These are phyloP conservation scores for Zaprionus ghesquierei DNA, from an alignment of 1,140 invertebrate species.

Conservation along the genomic window DNA sequence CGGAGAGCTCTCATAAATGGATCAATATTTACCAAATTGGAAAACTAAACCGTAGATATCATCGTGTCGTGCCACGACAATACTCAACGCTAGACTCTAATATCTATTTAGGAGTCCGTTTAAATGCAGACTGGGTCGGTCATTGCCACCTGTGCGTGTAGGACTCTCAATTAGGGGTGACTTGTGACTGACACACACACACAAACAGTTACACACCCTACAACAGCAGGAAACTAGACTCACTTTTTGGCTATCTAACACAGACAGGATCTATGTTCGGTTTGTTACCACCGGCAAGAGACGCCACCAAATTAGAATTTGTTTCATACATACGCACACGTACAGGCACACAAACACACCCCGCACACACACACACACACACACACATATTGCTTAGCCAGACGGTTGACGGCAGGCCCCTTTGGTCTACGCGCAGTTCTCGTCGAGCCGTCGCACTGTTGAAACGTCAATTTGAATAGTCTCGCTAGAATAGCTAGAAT, in stretches of 20 bases:
- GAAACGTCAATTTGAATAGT: conserved; percentile 55
- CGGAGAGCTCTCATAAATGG: neutral
- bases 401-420: conserved; percentile 16
- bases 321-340: conserved; percentile 5
- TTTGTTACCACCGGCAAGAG: conserved; percentile 58
- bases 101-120: conserved; percentile 18
- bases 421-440: conserved; percentile 59
- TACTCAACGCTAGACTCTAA: neutral
- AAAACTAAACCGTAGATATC: neutral
- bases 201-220: conserved; percentile 6
- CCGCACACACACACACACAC: conserved; percentile 8
- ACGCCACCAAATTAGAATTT: conserved; percentile 70
- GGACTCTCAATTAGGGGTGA: conserved; percentile 41
- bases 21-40: neutral
- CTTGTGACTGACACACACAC: conserved; percentile 33
- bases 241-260: conserved; percentile 25
- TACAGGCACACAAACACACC: neutral
- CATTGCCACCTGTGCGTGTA: conserved; percentile 37
- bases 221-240: conserved; percentile 32
- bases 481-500: conserved; percentile 4
- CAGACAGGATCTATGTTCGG: conserved; percentile 39
- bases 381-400: neutral
- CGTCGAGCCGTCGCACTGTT: conserved; percentile 55
- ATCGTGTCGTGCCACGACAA: conserved; percentile 10
- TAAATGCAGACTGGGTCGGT: conserved; percentile 27